Conservation (phyloP, 2,113 vertebrate genomes). For the Ramphastos sulfuratus region DNA sequence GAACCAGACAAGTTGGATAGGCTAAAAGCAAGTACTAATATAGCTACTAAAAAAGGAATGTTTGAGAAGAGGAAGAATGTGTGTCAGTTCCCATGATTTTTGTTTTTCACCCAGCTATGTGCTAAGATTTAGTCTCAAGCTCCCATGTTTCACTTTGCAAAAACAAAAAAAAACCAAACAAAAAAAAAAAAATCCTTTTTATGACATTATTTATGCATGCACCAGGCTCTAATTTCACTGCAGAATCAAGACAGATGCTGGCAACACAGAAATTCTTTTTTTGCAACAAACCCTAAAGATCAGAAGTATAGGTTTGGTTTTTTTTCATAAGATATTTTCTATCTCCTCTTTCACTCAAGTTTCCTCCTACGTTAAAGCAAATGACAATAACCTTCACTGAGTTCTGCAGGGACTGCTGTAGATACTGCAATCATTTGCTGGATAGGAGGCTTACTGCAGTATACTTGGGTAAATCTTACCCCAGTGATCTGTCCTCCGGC, state of each 20-base stretch:
- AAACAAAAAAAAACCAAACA: background rate
- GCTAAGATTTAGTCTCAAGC: background rate
- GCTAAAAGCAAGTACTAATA: background rate
- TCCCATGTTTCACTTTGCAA: background rate
- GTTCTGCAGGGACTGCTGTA: background rate
- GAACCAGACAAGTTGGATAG: background rate
- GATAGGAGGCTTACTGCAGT: background rate
- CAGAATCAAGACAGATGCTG: background rate
- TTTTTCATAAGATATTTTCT: background rate
- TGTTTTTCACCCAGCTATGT: background rate
- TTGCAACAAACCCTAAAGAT: background rate
- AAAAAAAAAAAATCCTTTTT: background rate
- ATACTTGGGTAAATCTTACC: slow-evolving; percentile 81
- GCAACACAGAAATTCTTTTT: background rate
- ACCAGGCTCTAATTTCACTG: background rate
- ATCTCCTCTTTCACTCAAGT: background rate
- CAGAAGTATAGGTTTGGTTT: background rate
- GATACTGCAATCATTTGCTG: background rate
- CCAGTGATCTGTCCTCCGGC: slow-evolving; percentile 96
- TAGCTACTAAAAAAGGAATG: background rate
- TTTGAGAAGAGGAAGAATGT: background rate
- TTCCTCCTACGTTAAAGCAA: background rate
- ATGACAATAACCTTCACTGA: background rate
- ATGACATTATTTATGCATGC: background rate
- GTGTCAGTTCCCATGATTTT: background rate